These are phyloP conservation scores for Coranthus polyacanthus DNA, from an alignment of 2,797 vertebrate species.

Conservation along the genomic window DNA sequence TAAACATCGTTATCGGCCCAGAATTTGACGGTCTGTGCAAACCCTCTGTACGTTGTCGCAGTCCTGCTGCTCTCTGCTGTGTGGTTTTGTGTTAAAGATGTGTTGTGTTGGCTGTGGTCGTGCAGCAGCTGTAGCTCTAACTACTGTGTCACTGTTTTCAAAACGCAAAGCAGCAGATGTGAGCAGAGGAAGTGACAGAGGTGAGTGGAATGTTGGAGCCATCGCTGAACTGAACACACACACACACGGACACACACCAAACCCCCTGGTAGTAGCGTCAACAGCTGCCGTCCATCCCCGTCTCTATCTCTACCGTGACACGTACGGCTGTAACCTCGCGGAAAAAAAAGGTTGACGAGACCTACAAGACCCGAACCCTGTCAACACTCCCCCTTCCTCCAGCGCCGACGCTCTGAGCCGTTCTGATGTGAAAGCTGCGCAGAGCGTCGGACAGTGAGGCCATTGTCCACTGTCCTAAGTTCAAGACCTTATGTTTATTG, in stretches of 20 bases:
- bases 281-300: slow-evolving; percentile 49
- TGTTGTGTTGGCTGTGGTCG: slow-evolving; percentile 48
- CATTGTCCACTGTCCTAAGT: slow-evolving; percentile 40
- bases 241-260: slow-evolving; percentile 16
- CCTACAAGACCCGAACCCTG: background rate
- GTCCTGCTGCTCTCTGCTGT: no score
- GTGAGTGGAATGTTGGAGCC: slow-evolving; percentile 90
- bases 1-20: no score
- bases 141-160: slow-evolving; percentile 78
- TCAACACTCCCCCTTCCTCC: background rate
- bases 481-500: slow-evolving; percentile 45
- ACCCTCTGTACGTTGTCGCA: no score
- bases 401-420: background rate
- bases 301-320: slow-evolving; percentile 25
- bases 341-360: slow-evolving; percentile 15
- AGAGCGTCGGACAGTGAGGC: slow-evolving; percentile 26
- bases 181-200: slow-evolving; percentile 95
- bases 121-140: slow-evolving; percentile 76
- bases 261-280: slow-evolving; percentile 28
- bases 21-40: no score
- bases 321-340: background rate
- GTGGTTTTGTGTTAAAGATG: no score
- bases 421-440: slow-evolving; percentile 11
- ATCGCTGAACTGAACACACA: slow-evolving; percentile 53
- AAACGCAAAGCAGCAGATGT: slow-evolving; percentile 90